Conservation (phyloP, 2,888 invertebrate species). For the Neoitamus cyanurus region DNA sequence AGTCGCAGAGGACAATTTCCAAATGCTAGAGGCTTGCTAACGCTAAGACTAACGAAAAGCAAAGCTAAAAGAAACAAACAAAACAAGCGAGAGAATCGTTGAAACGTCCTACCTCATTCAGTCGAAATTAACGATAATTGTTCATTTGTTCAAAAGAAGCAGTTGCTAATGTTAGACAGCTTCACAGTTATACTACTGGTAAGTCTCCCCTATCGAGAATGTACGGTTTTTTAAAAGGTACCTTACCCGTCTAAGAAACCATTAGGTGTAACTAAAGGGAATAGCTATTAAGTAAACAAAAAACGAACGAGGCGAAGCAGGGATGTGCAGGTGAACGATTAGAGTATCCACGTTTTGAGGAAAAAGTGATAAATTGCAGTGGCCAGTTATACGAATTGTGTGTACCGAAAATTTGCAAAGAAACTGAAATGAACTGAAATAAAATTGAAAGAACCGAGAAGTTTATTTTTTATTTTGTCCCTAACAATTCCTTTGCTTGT, state of each 20-base stretch:
- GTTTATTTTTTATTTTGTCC: neutral
- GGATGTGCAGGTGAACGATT: neutral
- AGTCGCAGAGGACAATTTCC: neutral
- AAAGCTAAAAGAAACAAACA: neutral
- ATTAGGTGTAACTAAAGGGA: neutral
- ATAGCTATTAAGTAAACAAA: neutral
- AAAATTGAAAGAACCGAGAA: neutral
- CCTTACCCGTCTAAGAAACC: neutral
- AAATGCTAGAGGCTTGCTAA: neutral
- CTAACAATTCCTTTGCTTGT: neutral
- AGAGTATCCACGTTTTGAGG: neutral
- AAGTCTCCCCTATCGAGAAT: neutral
- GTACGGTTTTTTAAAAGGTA: neutral
- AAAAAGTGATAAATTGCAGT: neutral
- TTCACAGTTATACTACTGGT: neutral
- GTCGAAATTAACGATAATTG: neutral
- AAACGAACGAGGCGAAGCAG: neutral
- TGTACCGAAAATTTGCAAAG: neutral
- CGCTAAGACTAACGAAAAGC: neutral
- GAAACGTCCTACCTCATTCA: slow-evolving; percentile 24
- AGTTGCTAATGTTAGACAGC: neutral
- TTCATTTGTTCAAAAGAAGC: neutral
- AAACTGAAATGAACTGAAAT: neutral
- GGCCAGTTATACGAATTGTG: neutral
- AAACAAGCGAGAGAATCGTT: neutral